Evolutionary conservation across 2,113 vertebrate species (phyloP), one percentile per base, ranked within the genome.

Genomic region (Gulo gulo): DNA sequence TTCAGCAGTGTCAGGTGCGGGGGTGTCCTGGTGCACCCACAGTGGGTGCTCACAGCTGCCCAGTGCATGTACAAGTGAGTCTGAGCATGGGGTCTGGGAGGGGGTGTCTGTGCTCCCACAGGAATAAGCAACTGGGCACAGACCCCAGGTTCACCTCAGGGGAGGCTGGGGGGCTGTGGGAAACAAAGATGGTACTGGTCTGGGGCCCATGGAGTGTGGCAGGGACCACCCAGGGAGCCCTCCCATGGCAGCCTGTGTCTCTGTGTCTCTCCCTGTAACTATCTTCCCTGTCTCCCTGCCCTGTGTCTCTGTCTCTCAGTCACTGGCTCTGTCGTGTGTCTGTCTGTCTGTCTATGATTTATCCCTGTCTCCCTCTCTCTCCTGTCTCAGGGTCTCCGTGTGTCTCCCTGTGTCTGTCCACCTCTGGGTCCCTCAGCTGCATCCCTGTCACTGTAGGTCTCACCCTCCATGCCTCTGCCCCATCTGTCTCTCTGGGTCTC

Each of bases 41-140:
- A 79, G 50, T 98, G 97, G 96, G 96, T 97, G 50, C 97, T 98
- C 69, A 97, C 97, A 0, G 97, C 96, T 0, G 97, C 96, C 16
- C 16, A 52, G 15, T 52, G 52, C 52, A 52, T 52, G 16, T 18
- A 52, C 52, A 52, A 18, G 52, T 52, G 52, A 52, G 52, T 52
- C 52, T 52, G 52, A 52, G 52, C 52, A 52, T 52, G 52, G 52
- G 52, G 52, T 52, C 52, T 52, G 21, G 31, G 18, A 18, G 12
- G 21, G 24, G 21, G 21, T 0, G 7, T 8, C 50, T 12, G 6
- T 5, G 39, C 47, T 15, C 5, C 57, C 52, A 39, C 13, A 7
- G 52, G 63, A 83, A 74, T 42, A 45, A 74, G 24, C 23, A 74
- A 42, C 11, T 0, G 11, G 18, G 36, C 20, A 18, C 23, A 7